Evolutionary conservation across 2,113 vertebrate species (phyloP).

Genomic region (Leptosomus discolor): DNA sequence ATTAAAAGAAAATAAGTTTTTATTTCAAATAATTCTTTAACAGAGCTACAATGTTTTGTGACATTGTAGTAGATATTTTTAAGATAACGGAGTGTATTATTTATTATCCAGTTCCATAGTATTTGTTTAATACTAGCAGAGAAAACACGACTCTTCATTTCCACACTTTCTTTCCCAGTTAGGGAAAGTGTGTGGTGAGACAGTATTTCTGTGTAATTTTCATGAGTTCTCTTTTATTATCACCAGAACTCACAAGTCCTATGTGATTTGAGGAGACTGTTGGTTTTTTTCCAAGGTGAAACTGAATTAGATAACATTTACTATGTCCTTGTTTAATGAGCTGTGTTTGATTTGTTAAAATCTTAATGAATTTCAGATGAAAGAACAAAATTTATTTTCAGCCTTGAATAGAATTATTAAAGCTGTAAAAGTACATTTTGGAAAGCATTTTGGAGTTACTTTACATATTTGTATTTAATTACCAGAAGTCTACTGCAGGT

Average conservation of each 20-base stretch:
- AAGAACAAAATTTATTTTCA: background rate
- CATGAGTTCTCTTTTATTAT: background rate
- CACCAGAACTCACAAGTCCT: background rate
- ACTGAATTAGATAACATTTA: background rate
- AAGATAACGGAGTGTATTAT: background rate
- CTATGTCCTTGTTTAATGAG: background rate
- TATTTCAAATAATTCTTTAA: background rate
- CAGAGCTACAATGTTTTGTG: background rate
- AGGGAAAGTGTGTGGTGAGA: background rate
- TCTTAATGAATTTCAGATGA: constrained; percentile 1
- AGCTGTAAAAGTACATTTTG: background rate
- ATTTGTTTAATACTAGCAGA: background rate
- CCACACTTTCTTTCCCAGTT: background rate
- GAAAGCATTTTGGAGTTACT: background rate
- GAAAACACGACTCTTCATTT: background rate
- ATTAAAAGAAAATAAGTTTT: background rate
- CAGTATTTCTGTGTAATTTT: background rate
- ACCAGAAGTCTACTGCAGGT: background rate
- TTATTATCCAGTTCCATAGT: background rate
- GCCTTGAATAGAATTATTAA: background rate
- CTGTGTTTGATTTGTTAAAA: constrained; percentile 11
- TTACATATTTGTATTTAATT: background rate
- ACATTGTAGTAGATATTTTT: background rate
- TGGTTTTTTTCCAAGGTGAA: constrained; percentile 1
- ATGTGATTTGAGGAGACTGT: background rate